phyloP scores from a whole-genome alignment of 2,797 vertebrate genomes.

The Columba guinea region DNA sequence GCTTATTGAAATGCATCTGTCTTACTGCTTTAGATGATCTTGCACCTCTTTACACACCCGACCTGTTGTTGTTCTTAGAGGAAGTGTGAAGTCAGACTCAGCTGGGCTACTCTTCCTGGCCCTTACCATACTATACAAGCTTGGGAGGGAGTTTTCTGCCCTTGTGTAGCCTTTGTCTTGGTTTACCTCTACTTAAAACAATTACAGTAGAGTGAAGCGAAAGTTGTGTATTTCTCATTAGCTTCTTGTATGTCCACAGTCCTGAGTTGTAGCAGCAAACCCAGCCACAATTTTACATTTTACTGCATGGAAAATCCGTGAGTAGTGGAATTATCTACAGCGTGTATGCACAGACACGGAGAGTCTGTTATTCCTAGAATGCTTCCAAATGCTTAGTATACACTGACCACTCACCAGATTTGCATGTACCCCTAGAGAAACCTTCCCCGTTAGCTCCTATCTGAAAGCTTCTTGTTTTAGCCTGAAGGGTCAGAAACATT shows the following conservation, averaged over 20 bases:
- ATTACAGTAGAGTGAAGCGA: not conserved
- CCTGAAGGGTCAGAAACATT: not conserved
- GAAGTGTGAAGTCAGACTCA: not conserved
- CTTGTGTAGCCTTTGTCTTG: not conserved
- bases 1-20: not conserved
- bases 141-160: not conserved
- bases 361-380: not conserved
- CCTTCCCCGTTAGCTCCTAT: not conserved
- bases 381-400: not conserved
- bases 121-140: not conserved
- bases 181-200: not conserved
- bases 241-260: not conserved
- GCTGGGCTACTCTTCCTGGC: not conserved
- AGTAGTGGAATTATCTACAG: not conserved
- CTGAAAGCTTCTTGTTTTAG: not conserved
- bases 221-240: not conserved
- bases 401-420: not conserved
- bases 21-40: not conserved
- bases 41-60: not conserved
- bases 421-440: not conserved
- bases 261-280: not conserved
- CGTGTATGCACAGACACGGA: not conserved
- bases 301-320: not conserved
- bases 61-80: not conserved
- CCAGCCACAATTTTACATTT: not conserved